Percentiles rank a stretch among this genome's conserved stretches.
These are phyloP conservation scores for Shinisaurus crocodilurus DNA, from an alignment of 2,113 vertebrate genomes.

Conservation along the genomic window DNA sequence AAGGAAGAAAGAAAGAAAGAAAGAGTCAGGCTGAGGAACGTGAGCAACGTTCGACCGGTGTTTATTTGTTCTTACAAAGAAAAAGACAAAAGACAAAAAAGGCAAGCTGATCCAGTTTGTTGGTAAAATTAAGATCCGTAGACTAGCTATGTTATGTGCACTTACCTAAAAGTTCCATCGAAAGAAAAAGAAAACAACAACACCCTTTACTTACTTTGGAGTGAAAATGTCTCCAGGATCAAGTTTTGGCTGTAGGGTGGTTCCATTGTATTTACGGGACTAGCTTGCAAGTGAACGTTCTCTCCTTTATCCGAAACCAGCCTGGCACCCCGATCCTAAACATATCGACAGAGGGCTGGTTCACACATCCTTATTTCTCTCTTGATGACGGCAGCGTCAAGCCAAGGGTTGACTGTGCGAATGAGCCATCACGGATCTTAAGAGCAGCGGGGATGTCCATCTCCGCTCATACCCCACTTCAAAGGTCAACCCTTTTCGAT, in stretches of 20 bases:
- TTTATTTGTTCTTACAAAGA: not conserved
- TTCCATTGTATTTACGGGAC: not conserved
- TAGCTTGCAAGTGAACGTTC: not conserved
- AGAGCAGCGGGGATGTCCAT: too few relatives aligned
- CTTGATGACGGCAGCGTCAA: not conserved
- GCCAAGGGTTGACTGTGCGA: not conserved
- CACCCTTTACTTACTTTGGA: not conserved
- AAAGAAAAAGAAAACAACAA: not conserved
- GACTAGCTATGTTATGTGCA: not conserved
- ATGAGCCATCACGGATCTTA: not conserved
- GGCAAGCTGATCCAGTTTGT: not conserved
- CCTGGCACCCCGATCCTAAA: not conserved
- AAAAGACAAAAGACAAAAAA: not conserved
- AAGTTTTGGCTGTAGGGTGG: not conserved
- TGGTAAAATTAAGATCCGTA: not conserved
- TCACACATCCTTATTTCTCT: not conserved
- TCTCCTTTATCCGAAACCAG: not conserved
- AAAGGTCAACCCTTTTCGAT: not conserved
- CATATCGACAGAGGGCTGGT: too few relatives aligned
- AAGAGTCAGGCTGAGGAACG: too few relatives aligned
- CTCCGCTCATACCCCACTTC: not conserved
- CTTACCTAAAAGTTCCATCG: not conserved
- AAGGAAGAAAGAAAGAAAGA: not conserved
- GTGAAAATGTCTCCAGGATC: not conserved
- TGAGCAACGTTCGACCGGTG: not conserved